Evolutionary conservation across 2,113 vertebrate species (phyloP), one percentile per base, ranked within the genome.

Genomic region (Hipposideros armiger): DNA sequence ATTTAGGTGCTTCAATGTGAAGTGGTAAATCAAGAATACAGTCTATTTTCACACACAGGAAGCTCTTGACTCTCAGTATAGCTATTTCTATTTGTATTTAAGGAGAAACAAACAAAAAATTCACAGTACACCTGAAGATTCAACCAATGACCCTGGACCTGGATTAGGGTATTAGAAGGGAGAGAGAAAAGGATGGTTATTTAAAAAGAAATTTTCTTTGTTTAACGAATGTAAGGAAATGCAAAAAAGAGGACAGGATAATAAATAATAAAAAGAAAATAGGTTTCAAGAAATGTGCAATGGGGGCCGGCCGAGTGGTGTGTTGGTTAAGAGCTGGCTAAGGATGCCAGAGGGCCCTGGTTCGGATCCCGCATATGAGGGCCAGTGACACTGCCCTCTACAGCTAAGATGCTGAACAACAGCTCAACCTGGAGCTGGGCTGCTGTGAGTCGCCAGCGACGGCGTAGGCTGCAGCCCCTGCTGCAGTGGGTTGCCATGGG

Each of bases 91-190:
- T 40, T 81, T 93, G 70, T 60, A 28, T 60, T 45, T 56, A 40
- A 91, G n/a, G 2, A 93, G 30, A 90, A 88, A 76, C 15, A 95
- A 95, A 60, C 28, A 81, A 88, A 80, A 64, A 83, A 66, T 82
- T 91, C 5, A 77, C 42, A 45, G 5, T 89, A 72, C 17, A 70
- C 40, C 3, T 69, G 52, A 92, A 87, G 52, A 95, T 54, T 90
- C 83, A 92, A 56, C 11, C 66, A 76, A 26, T 58, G 42, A 50
- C 54, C 20, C 36, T 67, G 11, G 7, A 17, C 50, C 32, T 86
- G 15, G 32, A 26, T 17, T 76, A 8, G 20, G 22, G 8, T 91
- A 67, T 58, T 19, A 88, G 1, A 50, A 40, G 30, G 85, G 15
- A 62, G 36, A 66, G 19, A 58, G 3, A 58, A 8, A 91, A 69